phyloP scores from a whole-genome alignment of 1,140 invertebrate genomes.

The Brachystomella parvula region DNA sequence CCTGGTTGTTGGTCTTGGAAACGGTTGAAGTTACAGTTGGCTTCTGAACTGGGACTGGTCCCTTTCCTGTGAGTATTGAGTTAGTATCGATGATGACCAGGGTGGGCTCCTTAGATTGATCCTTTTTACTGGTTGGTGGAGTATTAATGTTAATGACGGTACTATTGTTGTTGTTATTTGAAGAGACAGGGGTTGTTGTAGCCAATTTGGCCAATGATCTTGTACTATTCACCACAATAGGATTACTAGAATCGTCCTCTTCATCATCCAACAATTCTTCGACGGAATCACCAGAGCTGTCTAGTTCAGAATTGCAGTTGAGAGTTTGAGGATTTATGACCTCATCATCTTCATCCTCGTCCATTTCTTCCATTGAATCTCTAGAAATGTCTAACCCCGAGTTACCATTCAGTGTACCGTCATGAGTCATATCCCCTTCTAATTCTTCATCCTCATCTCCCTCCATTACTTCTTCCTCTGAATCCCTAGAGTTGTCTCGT shows the following conservation, averaged over 20 bases:
- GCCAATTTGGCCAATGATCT: neutral
- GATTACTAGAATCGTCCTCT: neutral
- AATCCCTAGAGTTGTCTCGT: too few species aligned
- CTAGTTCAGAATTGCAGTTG: neutral
- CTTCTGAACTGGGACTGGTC: slow-evolving; percentile 51
- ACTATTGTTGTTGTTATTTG: neutral
- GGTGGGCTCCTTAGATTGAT: slow-evolving; percentile 56
- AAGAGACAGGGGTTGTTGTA: neutral
- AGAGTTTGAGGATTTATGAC: neutral
- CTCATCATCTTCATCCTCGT: neutral
- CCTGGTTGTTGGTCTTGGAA: slow-evolving; percentile 13
- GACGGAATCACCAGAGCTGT: neutral
- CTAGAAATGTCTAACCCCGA: neutral
- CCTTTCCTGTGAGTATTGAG: slow-evolving; percentile 57
- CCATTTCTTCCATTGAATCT: neutral
- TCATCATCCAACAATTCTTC: slow-evolving; percentile 3
- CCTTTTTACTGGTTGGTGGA: neutral
- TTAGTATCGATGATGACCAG: slow-evolving; percentile 71
- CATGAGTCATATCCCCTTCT: too few species aligned
- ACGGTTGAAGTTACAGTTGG: slow-evolving; percentile 13
- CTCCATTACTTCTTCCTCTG: too few species aligned
- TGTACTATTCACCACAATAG: slow-evolving; percentile 6
- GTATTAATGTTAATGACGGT: neutral
- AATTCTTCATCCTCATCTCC: too few species aligned
- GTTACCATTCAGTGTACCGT: too few species aligned